phyloP scores from a whole-genome alignment of 2,888 invertebrate species.

The Pteria penguin region DNA sequence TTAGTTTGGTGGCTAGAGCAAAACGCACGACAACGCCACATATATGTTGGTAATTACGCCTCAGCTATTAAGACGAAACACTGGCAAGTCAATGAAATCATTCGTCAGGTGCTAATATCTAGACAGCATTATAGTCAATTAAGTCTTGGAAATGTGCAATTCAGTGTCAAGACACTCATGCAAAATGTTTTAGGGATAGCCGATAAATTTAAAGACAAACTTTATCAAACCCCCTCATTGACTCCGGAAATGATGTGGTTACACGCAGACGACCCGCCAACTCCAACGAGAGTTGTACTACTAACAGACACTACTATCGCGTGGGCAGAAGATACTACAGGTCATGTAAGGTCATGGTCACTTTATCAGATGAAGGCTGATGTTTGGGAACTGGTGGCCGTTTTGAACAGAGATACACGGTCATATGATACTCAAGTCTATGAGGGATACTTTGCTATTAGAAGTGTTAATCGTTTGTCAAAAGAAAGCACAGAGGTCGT shows the following conservation, averaged over 20 bases:
- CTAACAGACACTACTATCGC: conserved; percentile 32
- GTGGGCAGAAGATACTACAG: conserved; percentile 54
- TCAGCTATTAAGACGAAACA: conserved; percentile 48
- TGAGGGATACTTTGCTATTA: conserved; percentile 50
- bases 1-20: conserved; percentile 75
- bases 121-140: conserved; percentile 37
- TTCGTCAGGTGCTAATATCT: conserved; percentile 67
- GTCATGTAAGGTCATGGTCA: conserved; percentile 52
- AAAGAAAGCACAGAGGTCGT: conserved; percentile 35
- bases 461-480: conserved; percentile 43
- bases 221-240: conserved; percentile 61
- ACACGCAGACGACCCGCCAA: conserved; percentile 30
- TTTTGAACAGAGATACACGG: conserved; percentile 35
- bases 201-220: conserved; percentile 49
- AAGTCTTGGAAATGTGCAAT: conserved; percentile 70
- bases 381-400: conserved; percentile 48
- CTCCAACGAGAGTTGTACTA: conserved; percentile 49
- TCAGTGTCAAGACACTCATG: conserved; percentile 67
- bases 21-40: conserved; percentile 60
- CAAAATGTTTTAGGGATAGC: conserved; percentile 58
- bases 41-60: conserved; percentile 70
- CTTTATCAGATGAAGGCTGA: conserved; percentile 54
- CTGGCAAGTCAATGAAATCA: conserved; percentile 67
- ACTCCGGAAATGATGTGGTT: conserved; percentile 70
- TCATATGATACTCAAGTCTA: background rate